Evolutionary conservation across 2,113 vertebrate genomes (phyloP).

Genomic region (Rostratula benghalensis): DNA sequence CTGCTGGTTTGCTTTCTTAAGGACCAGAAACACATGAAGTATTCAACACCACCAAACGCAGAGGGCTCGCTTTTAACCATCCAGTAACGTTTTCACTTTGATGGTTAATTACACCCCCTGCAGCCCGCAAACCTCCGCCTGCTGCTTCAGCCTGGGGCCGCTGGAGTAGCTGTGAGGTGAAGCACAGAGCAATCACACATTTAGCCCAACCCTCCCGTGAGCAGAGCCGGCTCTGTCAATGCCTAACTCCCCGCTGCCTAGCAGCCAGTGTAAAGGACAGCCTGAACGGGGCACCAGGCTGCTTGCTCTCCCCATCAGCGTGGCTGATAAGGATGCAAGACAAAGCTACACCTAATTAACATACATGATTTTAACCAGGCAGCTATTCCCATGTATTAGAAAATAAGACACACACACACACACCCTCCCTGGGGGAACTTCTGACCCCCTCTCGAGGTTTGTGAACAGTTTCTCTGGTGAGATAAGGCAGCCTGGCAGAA

Average conservation of each 20-base stretch:
- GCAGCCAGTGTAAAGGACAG: not conserved
- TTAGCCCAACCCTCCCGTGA: not conserved
- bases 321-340: not conserved
- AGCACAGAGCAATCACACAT: not conserved
- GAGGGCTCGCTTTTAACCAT: not conserved
- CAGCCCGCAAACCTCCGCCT: not conserved
- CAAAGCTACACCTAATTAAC: not conserved
- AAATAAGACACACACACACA: too few relatives aligned
- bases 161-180: not conserved
- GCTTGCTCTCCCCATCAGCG: not conserved
- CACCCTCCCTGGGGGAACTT: too few relatives aligned
- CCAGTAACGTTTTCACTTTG: not conserved
- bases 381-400: not conserved
- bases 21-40: not conserved
- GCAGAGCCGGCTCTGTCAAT: not conserved
- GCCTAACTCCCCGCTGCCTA: not conserved
- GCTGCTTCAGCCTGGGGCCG: not conserved
- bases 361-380: not conserved
- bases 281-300: not conserved
- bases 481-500: not conserved
- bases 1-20: not conserved
- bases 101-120: not conserved
- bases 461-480: not conserved
- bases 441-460: not conserved
- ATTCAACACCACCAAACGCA: not conserved